phyloP scores from a whole-genome alignment of 2,113 vertebrate genomes.

The Mus musculus region GRCm39 chr13:89886001-89886500 shows the following conservation, averaged over 20 bases:
- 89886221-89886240: conserved; percentile 3
- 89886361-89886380: conserved; percentile 35
- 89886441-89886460: conserved; percentile 40
- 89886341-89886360: neutral
- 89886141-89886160: neutral
- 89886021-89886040: conserved; percentile 2
- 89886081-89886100: neutral
- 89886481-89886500: conserved; percentile 20
- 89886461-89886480: conserved; percentile 11
- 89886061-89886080: neutral
- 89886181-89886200: neutral
- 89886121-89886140: conserved; percentile 66
- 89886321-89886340: neutral
- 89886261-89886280: neutral
- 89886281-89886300: neutral
- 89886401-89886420: neutral
- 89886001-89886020: neutral
- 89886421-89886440: conserved; percentile 14
- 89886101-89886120: conserved; percentile 20
- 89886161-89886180: neutral
- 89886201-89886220: neutral
- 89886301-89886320: conserved; percentile 11
- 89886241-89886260: neutral
- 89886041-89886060: neutral
- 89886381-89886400: neutral